Conservation (phyloP, 2,113 vertebrate species). For the Myiozetetes cayanensis region DNA sequence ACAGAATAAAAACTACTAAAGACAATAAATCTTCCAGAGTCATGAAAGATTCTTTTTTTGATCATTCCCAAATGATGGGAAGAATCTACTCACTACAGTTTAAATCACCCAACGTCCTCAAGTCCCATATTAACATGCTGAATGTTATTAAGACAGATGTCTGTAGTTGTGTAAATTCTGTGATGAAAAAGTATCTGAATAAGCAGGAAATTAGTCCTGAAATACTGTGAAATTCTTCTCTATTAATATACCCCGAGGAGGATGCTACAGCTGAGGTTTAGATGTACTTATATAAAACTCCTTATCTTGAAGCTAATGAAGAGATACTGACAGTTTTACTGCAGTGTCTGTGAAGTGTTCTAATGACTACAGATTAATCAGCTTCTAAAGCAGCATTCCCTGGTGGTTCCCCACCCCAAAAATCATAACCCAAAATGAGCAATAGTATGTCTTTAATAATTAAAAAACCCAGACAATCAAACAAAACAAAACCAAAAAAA, state of each 20-base stretch:
- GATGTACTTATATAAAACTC: conserved; percentile 61
- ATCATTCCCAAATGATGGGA: conserved; percentile 1
- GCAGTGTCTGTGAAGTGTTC: conserved; percentile 70
- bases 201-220: conserved; percentile 59
- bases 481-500: background rate
- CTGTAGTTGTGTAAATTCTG: conserved; percentile 30
- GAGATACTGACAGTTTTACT: conserved; percentile 71
- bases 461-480: background rate
- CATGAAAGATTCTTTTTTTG: background rate
- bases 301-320: conserved; percentile 76
- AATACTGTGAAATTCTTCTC: conserved; percentile 43
- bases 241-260: conserved; percentile 43
- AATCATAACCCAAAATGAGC: conserved; percentile 6
- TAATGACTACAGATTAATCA: conserved; percentile 81
- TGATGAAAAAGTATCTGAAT: conserved; percentile 53
- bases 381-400: conserved; percentile 72
- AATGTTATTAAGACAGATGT: conserved; percentile 51
- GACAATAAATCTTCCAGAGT: background rate
- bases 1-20: background rate
- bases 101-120: conserved; percentile 16
- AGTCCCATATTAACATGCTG: conserved; percentile 7
- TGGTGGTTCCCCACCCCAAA: conserved; percentile 68
- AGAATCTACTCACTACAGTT: conserved; percentile 8
- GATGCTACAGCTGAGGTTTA: conserved; percentile 49
- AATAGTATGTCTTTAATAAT: conserved; percentile 64